phyloP scores from a whole-genome alignment of 1,140 invertebrate genomes.

The Agrilus planipennis region DNA sequence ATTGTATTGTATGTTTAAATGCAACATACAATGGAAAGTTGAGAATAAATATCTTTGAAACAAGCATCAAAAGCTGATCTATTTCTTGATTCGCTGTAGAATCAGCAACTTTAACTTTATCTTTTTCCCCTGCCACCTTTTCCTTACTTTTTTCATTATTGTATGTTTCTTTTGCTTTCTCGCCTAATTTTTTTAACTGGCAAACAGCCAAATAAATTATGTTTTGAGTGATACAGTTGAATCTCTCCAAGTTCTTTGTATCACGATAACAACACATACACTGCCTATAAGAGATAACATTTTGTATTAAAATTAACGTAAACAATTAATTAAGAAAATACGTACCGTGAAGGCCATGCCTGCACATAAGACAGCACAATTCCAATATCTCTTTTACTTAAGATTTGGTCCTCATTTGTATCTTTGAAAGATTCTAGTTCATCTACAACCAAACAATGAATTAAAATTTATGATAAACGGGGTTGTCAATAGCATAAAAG shows the following conservation, averaged over 20 bases:
- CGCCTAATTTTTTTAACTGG: slow-evolving; percentile 57
- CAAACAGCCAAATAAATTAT: slow-evolving; percentile 61
- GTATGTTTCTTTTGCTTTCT: slow-evolving; percentile 36
- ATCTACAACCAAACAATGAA: slow-evolving; percentile 22
- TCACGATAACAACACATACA: slow-evolving; percentile 89
- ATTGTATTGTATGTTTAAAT: slow-evolving; percentile 71
- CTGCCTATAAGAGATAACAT: slow-evolving; percentile 47
- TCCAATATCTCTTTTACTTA: slow-evolving; percentile 28
- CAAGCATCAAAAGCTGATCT: slow-evolving; percentile 64
- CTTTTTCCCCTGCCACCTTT: slow-evolving; percentile 17
- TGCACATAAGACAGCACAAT: slow-evolving; percentile 30
- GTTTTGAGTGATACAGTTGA: slow-evolving; percentile 74
- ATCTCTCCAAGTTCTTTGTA: slow-evolving; percentile 78
- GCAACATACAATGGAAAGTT: slow-evolving; percentile 89
- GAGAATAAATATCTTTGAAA: slow-evolving; percentile 70
- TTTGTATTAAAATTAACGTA: background rate
- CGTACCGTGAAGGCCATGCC: slow-evolving; percentile 31
- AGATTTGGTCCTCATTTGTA: slow-evolving; percentile 25
- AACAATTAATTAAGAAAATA: slow-evolving; percentile 4
- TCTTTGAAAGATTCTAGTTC: slow-evolving; percentile 29
- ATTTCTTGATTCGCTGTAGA: slow-evolving; percentile 48
- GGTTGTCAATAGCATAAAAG: background rate
- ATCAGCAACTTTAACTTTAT: slow-evolving; percentile 19
- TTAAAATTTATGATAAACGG: background rate
- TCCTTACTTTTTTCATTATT: slow-evolving; percentile 27